Evolutionary conservation across 2,888 invertebrate species (phyloP), one percentile per base, ranked within the genome.

Genomic region (Pyrgus malvae): DNA sequence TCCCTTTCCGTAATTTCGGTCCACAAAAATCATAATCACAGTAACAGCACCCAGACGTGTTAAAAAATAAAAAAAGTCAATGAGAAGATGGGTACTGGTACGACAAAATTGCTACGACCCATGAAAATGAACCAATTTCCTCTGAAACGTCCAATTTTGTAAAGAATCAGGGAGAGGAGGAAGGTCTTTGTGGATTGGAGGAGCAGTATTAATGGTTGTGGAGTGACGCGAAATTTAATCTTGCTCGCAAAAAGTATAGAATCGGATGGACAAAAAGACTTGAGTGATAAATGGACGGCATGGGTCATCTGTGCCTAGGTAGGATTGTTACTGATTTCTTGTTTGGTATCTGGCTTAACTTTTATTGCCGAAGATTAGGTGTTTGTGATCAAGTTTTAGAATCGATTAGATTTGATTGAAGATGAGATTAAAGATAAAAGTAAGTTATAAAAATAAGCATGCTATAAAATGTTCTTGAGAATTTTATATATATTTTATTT

Each of bases 151-250:
- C 51, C 7, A 17, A 2, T 55, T 35, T 55, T 41, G 23, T 16
- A 41, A 40, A 31, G 2, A 2, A 7, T 38, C 35, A 41, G 46
- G 40, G 58, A 56, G 29, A 57, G 38, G 44, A n/a, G 55, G 66
- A n/a, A 66, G 81, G 46, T 76, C 83, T 69, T 61, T n/a, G 11
- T 35, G 66, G 66, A 70, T 58, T 80, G 76, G 83, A 60, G 41
- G 66, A 12, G 53, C 55, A 73, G 77, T 83, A 88, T 89, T 88
- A 88, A 89, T 89, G 88, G 83, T 81, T 76, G 69, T 73, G 74
- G 78, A 76, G 78, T 74, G 81, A 78, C 80, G 79, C 73, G 83
- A 88, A 88, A 89, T 88, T 89, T 87, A 89, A 89, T 89, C 89
- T 89, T 76, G 73, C 74, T 66, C 74, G 74, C 87, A 89, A 88